A percentile compares a stretch with the other conserved stretches of the same genome.
phyloP scores from a whole-genome alignment of 2,888 invertebrate species.

The Seira musarum region DNA sequence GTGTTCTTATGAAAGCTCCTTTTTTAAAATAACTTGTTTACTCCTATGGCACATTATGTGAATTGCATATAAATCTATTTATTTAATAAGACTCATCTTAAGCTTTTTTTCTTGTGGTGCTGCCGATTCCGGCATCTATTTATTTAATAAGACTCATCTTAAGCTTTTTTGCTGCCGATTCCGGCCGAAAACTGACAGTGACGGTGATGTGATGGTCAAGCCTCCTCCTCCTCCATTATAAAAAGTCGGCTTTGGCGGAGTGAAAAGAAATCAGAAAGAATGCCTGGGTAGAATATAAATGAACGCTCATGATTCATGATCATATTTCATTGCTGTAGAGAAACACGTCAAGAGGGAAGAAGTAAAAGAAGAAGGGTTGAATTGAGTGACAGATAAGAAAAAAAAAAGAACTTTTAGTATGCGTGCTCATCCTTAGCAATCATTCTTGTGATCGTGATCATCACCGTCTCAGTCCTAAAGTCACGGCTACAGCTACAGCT shows the following conservation, averaged over 20 bases:
- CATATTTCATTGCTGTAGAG: too few species aligned
- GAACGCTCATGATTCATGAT: conserved; percentile 43
- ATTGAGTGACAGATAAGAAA: conserved; percentile 59
- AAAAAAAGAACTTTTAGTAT: too few species aligned
- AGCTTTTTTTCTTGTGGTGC: background rate
- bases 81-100: conserved; percentile 26
- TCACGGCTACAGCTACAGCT: background rate
- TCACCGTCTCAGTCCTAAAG: background rate
- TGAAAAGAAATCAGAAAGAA: too few species aligned
- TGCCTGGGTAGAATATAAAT: conserved; percentile 53
- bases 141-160: conserved; percentile 30
- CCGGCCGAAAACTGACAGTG: too few species aligned
- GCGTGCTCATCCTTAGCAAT: too few species aligned
- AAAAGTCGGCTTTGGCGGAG: too few species aligned
- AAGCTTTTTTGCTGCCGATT: conserved; percentile 11
- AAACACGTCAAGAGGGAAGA: too few species aligned
- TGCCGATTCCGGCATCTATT: background rate
- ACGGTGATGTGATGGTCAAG: too few species aligned
- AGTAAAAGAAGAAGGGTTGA: conserved; percentile 51
- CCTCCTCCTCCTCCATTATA: too few species aligned
- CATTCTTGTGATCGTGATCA: too few species aligned
- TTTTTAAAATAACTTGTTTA: conserved; percentile 57
- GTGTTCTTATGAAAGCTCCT: background rate
- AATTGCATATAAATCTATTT: conserved; percentile 56
- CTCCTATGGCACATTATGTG: conserved; percentile 50